A percentile compares a stretch with the other conserved stretches of the same genome.
phyloP scores from a whole-genome alignment of 2,888 invertebrate genomes.

The Cephus runcator region DNA sequence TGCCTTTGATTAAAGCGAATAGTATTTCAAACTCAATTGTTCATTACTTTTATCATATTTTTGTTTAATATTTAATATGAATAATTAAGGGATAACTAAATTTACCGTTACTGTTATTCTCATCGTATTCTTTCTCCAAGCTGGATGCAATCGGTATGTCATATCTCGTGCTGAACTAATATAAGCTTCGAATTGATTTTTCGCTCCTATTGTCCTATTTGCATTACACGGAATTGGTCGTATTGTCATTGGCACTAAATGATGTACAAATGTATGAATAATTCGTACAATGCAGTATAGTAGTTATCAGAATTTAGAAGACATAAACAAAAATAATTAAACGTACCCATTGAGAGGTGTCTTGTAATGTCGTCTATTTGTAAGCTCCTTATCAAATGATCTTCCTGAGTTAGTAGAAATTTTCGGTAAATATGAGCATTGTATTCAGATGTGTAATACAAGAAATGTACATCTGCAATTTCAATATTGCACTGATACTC shows the following conservation, averaged over 20 bases:
- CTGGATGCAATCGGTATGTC: constrained; percentile 67
- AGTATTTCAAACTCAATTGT: background rate
- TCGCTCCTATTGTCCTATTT: constrained; percentile 35
- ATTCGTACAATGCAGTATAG: background rate
- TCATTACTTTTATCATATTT: background rate
- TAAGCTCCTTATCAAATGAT: constrained; percentile 40
- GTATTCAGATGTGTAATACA: constrained; percentile 43
- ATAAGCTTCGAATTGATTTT: constrained; percentile 71
- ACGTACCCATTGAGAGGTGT: constrained; percentile 35
- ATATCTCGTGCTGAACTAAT: constrained; percentile 68
- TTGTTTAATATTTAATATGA: constrained; percentile 2
- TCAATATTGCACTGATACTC: background rate
- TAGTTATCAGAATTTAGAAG: background rate
- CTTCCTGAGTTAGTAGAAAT: constrained; percentile 44
- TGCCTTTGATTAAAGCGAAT: background rate
- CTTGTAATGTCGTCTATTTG: constrained; percentile 39
- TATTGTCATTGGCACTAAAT: constrained; percentile 43
- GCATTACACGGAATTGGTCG: constrained; percentile 33
- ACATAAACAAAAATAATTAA: background rate
- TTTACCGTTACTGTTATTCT: constrained; percentile 41
- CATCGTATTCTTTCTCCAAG: constrained; percentile 41
- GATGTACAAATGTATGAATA: constrained; percentile 1
- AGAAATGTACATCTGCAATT: constrained; percentile 45
- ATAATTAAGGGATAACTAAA: constrained; percentile 7
- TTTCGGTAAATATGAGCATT: constrained; percentile 35